phyloP scores from a whole-genome alignment of 2,113 vertebrate genomes.

The Rutilus rutilus region DNA sequence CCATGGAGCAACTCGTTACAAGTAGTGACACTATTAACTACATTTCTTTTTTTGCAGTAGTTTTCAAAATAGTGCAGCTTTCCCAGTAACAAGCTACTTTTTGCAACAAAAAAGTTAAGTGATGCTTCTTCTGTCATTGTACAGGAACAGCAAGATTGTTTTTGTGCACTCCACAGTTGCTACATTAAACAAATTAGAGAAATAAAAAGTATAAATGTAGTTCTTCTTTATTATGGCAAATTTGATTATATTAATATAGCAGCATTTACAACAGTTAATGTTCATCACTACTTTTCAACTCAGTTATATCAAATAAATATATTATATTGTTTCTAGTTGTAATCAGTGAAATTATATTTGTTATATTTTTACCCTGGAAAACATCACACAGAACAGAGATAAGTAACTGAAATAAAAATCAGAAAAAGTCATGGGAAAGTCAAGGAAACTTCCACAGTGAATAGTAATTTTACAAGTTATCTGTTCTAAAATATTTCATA shows the following conservation, averaged over 20 bases:
- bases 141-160: not conserved
- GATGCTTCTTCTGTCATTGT: not conserved
- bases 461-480: not conserved
- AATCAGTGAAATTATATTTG: not conserved
- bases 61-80: not conserved
- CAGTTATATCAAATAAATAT: not conserved
- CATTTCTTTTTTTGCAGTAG: not conserved
- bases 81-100: not conserved
- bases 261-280: not conserved
- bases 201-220: not conserved
- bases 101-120: not conserved
- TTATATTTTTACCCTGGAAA: not conserved
- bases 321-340: not conserved
- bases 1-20: not conserved
- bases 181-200: too few species aligned
- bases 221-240: not conserved
- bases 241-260: not conserved
- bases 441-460: not conserved
- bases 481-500: not conserved
- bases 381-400: not conserved
- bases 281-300: not conserved
- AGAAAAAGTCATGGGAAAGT: not conserved
- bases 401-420: not conserved
- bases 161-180: too few species aligned
- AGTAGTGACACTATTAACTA: slow-evolving; percentile 10